These are phyloP conservation scores for Chloromyia formosa DNA, from an alignment of 2,888 invertebrate species.

Conservation along the genomic window DNA sequence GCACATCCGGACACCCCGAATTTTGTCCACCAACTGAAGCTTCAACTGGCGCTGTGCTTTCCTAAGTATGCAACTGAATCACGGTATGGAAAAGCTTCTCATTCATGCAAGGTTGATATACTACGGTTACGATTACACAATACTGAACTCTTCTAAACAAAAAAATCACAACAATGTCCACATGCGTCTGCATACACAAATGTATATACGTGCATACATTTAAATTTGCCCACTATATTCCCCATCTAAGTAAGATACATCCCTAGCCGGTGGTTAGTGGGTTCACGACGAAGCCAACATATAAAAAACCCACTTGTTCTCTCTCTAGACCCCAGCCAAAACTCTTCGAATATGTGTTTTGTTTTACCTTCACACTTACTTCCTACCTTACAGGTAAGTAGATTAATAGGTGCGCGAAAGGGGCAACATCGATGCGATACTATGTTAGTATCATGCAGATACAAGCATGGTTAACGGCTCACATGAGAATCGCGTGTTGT, in stretches of 20 bases:
- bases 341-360: too few species aligned
- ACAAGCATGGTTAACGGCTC: not conserved
- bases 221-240: not conserved
- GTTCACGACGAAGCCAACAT: not conserved
- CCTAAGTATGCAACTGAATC: conserved; percentile 58
- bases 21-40: conserved; percentile 63
- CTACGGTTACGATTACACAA: conserved; percentile 33
- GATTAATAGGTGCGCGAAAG: conserved; percentile 10
- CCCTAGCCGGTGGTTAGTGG: not conserved
- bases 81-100: conserved; percentile 35
- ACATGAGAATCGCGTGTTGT: conserved; percentile 35
- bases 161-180: conserved; percentile 30
- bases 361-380: conserved; percentile 17
- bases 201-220: not conserved
- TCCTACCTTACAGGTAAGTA: conserved; percentile 14
- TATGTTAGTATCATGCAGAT: not conserved
- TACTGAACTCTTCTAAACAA: conserved; percentile 7
- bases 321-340: not conserved
- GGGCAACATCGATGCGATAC: conserved; percentile 19
- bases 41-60: conserved; percentile 56
- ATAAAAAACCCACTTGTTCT: conserved; percentile 4
- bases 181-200: not conserved
- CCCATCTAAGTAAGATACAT: conserved; percentile 3
- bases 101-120: conserved; percentile 40
- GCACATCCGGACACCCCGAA: conserved; percentile 62